Evolutionary conservation across 2,113 vertebrate species (phyloP).

Genomic region (Chascanopsetta lugubris): DNA sequence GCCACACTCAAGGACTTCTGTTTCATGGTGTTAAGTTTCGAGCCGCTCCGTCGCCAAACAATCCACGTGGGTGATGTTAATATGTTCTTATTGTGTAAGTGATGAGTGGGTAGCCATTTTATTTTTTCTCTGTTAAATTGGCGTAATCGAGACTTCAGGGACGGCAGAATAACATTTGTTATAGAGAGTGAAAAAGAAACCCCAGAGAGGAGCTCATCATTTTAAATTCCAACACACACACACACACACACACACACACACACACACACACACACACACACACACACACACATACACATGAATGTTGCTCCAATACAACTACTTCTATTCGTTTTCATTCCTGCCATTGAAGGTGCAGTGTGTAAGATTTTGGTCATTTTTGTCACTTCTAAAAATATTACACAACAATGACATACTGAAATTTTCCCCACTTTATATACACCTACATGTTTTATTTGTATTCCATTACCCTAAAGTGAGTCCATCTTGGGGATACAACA

Average conservation of each 20-base stretch:
- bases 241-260: not conserved
- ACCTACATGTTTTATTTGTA: no score
- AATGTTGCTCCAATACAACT: not conserved
- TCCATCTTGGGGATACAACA: no score
- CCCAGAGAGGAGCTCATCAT: not conserved
- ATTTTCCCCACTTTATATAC: no score
- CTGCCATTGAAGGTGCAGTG: no score
- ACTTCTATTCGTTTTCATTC: not conserved
- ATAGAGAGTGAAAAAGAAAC: not conserved
- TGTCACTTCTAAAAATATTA: no score
- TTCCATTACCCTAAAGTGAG: no score
- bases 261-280: not conserved
- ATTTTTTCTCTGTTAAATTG: not conserved
- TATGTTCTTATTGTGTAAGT: conserved; percentile 3
- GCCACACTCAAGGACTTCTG: not conserved
- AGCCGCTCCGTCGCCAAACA: not conserved
- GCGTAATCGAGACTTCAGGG: not conserved
- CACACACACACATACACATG: no score
- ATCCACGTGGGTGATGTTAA: not conserved
- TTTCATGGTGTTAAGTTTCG: not conserved
- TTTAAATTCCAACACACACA: not conserved
- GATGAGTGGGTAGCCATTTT: conserved; percentile 1
- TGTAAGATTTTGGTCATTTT: no score
- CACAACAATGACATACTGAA: no score
- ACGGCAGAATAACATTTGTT: not conserved